A percentile compares a stretch with the other conserved stretches of the same genome.
These are phyloP conservation scores for Antitype chi DNA, from an alignment of 2,888 invertebrate species.

Conservation along the genomic window DNA sequence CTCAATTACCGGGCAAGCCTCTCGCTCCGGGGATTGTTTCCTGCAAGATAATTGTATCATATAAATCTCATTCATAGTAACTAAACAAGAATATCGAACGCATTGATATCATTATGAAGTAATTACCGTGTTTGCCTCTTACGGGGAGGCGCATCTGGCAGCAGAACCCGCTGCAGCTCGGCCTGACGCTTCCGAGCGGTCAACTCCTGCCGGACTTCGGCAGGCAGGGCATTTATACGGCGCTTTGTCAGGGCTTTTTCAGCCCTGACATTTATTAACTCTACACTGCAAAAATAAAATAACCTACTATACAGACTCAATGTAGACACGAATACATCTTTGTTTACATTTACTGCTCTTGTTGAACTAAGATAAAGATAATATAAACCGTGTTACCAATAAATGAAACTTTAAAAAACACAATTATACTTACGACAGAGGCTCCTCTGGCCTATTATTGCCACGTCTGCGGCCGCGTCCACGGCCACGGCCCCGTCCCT, in stretches of 20 bases:
- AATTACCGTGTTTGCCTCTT: not conserved
- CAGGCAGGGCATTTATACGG: not conserved
- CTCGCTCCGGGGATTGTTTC: not conserved
- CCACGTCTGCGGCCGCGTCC: not conserved
- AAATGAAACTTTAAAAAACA: slow-evolving; percentile 4
- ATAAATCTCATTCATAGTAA: not conserved
- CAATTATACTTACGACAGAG: not conserved
- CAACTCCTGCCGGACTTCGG: not conserved
- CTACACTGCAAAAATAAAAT: slow-evolving; percentile 16
- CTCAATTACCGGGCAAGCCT: not conserved
- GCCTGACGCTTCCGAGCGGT: not conserved
- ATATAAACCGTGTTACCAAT: not conserved
- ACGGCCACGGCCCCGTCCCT: not conserved
- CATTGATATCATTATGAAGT: not conserved
- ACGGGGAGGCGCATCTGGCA: not conserved
- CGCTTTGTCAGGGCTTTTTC: slow-evolving; percentile 7
- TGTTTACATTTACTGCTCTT: not conserved
- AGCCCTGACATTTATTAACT: slow-evolving; percentile 16
- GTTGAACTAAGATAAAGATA: not conserved
- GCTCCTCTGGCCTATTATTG: not conserved
- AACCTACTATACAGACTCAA: not conserved
- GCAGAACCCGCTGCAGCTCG: not conserved
- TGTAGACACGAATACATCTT: not conserved
- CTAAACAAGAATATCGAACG: not conserved
- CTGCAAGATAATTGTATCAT: not conserved